Percentiles rank a stretch among this genome's conserved stretches.
Conservation (phyloP, 2,888 invertebrate genomes). For the Conomelus anceps region DNA sequence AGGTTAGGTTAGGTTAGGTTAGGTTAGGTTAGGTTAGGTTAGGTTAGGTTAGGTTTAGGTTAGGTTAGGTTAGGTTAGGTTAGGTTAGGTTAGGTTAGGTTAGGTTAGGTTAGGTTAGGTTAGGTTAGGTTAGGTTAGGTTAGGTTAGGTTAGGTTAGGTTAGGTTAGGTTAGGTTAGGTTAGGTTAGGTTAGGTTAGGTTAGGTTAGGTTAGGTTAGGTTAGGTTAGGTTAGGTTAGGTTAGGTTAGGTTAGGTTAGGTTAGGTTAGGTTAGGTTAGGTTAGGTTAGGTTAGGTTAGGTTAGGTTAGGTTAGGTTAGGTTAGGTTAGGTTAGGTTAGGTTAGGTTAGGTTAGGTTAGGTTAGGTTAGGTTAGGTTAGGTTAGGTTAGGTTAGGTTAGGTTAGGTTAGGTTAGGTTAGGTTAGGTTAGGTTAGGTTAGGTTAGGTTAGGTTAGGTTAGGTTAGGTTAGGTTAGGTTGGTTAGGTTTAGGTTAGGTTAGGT, state of each 20-base stretch:
- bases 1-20: neutral
- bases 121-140: constrained; percentile 22
- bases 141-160: constrained; percentile 23
- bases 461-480: too few species aligned
- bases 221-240: constrained; percentile 24
- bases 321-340: constrained; percentile 13
- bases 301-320: constrained; percentile 1
- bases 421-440: constrained; percentile 30
- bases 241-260: constrained; percentile 26
- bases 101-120: constrained; percentile 25
- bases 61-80: constrained; percentile 23
- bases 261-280: constrained; percentile 25
- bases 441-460: constrained; percentile 30
- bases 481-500: too few species aligned
- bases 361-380: constrained; percentile 17
- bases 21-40: constrained; percentile 13
- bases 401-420: constrained; percentile 25
- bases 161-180: constrained; percentile 26
- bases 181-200: constrained; percentile 17
- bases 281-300: constrained; percentile 20
- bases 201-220: constrained; percentile 24
- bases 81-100: constrained; percentile 18
- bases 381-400: constrained; percentile 23
- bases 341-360: constrained; percentile 28
- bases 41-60: too few species aligned